Evolutionary conservation across 2,888 invertebrate genomes (phyloP).

Genomic region (Herminia tarsipennalis): DNA sequence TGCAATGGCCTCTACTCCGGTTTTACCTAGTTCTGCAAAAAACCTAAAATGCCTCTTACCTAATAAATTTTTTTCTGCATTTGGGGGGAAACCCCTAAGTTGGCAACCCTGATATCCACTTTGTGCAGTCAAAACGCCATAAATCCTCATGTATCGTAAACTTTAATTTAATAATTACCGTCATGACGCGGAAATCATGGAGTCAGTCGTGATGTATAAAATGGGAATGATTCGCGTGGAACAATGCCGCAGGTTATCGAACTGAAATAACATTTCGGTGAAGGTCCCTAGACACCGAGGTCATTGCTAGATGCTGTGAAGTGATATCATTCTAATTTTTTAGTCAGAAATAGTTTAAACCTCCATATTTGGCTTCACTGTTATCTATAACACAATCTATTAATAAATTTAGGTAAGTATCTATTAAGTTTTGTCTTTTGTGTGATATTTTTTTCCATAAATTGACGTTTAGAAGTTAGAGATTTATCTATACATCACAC

Average conservation of each 20-base stretch:
- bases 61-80: too few species aligned
- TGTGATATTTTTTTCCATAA: too few species aligned
- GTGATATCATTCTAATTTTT: constrained; percentile 39
- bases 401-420: too few species aligned
- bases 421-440: too few species aligned
- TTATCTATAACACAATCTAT: too few species aligned
- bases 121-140: constrained; percentile 48
- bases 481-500: too few species aligned
- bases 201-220: constrained; percentile 74
- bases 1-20: too few species aligned
- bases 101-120: too few species aligned
- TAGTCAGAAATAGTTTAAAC: background rate
- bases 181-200: constrained; percentile 81
- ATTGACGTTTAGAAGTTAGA: too few species aligned
- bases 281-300: constrained; percentile 79
- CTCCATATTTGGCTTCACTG: background rate
- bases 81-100: too few species aligned
- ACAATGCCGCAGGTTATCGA: constrained; percentile 78
- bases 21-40: too few species aligned
- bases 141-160: constrained; percentile 65
- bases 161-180: constrained; percentile 72
- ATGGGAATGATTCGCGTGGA: constrained; percentile 74
- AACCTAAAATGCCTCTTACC: too few species aligned
- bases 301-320: constrained; percentile 52
- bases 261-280: constrained; percentile 79